Conservation (phyloP, 2,888 invertebrate genomes). For the Metallyticus violacea region DNA sequence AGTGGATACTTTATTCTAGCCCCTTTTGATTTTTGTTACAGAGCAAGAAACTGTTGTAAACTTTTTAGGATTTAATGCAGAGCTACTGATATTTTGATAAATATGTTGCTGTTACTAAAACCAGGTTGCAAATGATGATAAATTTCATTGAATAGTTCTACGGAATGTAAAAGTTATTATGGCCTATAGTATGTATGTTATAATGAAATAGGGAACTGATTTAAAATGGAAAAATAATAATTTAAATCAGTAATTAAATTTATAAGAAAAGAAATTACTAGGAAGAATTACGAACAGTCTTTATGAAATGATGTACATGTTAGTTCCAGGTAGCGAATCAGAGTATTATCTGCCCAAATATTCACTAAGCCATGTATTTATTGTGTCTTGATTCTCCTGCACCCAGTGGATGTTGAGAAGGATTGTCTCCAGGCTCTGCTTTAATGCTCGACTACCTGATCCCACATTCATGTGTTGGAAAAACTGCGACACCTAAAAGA, state of each 20-base stretch:
- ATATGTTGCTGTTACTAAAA: background rate
- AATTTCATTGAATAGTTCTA: background rate
- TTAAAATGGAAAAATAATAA: background rate
- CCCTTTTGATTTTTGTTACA: no score
- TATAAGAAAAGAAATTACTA: background rate
- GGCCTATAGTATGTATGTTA: no score
- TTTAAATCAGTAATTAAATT: background rate
- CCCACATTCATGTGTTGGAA: slow-evolving; percentile 57
- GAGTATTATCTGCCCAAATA: slow-evolving; percentile 37
- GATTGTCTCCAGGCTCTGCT: slow-evolving; percentile 75
- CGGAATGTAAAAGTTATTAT: background rate
- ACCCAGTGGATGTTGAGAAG: slow-evolving; percentile 83
- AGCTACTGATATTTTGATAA: no score
- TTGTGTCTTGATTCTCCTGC: slow-evolving; percentile 51
- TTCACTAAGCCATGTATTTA: slow-evolving; percentile 54
- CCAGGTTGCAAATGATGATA: background rate
- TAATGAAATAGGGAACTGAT: background rate
- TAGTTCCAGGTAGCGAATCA: background rate
- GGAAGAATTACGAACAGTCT: background rate
- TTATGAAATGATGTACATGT: background rate
- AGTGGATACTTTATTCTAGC: no score
- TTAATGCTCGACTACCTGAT: slow-evolving; percentile 59
- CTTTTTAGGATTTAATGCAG: no score
- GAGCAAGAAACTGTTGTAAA: no score
- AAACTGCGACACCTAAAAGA: slow-evolving; percentile 57